Base-by-base conservation (phyloP, 2,113 vertebrate species). In the Daphoenositta chrysoptera region DNA sequence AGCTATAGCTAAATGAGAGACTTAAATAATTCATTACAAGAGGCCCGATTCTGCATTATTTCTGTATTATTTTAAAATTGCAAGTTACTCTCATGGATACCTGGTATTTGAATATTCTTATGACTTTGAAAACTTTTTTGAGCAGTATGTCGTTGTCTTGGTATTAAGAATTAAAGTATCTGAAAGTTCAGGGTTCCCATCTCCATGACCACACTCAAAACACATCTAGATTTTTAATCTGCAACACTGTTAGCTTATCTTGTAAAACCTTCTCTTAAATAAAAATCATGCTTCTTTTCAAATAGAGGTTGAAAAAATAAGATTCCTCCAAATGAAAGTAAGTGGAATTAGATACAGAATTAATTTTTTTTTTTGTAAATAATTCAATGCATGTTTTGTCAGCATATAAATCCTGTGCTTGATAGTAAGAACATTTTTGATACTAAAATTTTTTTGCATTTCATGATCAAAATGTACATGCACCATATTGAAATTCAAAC, bases 11-110 rank as follows among this genome's bases (percentile, higher is more conserved):
- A 96, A 96, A 89, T 96, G 75, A 96, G 56, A 77, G 11, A 50
- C 45, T 87, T 77, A 39, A 96, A 89, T 90, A 96, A 79, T 90
- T 95, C 27, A 96, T 86, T 83, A 42, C 33, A 90, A 78, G 8
- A 87, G 42, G 28, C 30, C 81, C 20, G 3, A 89, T 88, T 93
- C 73, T 70, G 80, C 19, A 64, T 69, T 93, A 72, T 82, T 97
- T 90, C 47, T 66, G 48, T 58, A 51, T 80, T 71, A 71, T 27
- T 84, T 95, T 95, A 50, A 95, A 94, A 85, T n/a, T 54, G 16
- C 23, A 69, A 47, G 61, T 83, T 90, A 56, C 16, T 66, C 13
- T 45, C 20, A 53, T 15, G 22, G 47, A 78, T 47, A 83, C 35
- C 26, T 60, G 13, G 51, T 89, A 89, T 73, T 60, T 70, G 37